Percentiles rank a stretch among this genome's conserved stretches.
Conservation (phyloP, 2,113 vertebrate genomes). For the Motacilla alba region DNA sequence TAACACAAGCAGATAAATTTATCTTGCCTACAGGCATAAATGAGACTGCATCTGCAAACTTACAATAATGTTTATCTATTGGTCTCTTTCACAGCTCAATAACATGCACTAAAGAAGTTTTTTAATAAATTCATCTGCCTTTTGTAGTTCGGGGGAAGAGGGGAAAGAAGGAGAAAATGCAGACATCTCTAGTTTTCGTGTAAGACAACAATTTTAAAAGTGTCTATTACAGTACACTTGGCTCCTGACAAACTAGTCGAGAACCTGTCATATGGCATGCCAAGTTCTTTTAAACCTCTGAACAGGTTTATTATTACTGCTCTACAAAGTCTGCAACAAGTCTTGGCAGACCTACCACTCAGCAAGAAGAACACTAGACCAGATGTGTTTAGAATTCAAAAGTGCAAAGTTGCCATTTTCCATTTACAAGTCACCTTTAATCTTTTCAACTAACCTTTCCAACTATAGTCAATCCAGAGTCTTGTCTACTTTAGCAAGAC, state of each 20-base stretch:
- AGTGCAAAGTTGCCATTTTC: conserved; percentile 39
- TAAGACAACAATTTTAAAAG: conserved; percentile 53
- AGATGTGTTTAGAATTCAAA: conserved; percentile 54
- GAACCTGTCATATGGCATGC: conserved; percentile 49
- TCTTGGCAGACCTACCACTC: conserved; percentile 49
- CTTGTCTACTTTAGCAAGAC: neutral
- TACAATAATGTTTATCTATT: conserved; percentile 26
- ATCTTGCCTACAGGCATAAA: conserved; percentile 24
- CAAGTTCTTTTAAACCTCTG: conserved; percentile 56
- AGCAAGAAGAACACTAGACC: conserved; percentile 37
- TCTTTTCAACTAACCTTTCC: conserved; percentile 34
- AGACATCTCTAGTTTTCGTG: neutral
- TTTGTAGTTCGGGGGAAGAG: neutral
- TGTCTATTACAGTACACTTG: conserved; percentile 59
- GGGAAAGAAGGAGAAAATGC: conserved; percentile 25
- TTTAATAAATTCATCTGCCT: conserved; percentile 40
- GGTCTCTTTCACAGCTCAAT: conserved; percentile 13
- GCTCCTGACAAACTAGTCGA: conserved; percentile 34
- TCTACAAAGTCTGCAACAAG: conserved; percentile 45
- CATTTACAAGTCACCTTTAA: conserved; percentile 52
- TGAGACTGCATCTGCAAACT: neutral
- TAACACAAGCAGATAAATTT: conserved; percentile 40
- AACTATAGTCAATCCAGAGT: neutral
- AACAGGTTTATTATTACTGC: conserved; percentile 60
- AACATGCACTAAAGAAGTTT: neutral